Evolutionary conservation across 2,888 invertebrate species (phyloP), one percentile per base, ranked within the genome.

Genomic region (Hipparchia semele): DNA sequence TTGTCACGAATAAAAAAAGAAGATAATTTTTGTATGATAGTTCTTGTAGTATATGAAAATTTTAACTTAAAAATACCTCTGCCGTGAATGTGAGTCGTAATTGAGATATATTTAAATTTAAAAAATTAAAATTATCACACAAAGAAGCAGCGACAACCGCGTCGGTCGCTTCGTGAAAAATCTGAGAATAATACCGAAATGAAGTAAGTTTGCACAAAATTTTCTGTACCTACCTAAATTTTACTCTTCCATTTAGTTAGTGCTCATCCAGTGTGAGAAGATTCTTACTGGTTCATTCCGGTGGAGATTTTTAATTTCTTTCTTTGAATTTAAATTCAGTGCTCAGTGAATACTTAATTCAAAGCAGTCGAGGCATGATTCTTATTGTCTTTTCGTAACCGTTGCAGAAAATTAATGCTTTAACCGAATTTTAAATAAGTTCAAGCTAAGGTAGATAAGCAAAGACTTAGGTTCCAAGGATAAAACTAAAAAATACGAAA

Each of bases 291-390:
- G 85, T 87, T 84, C 82, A 86, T 88, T 83, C 82, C 80, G 77
- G 79, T 79, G 82, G 80, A 80, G 83, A 80, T 85, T 89, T 90
- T 90, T 89, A 87, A 90, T 90, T 90, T 88, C 80, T 86, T 84
- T 85, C 82, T 84, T 85, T 80, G 81, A 87, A 87, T 87, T 87
- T 84, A 85, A 84, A 85, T 84, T 81, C 84, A 83, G 84, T 79
- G 83, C 86, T 82, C 82, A 77, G 81, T 82, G 86, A 86, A 86
- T 86, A 84, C 81, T 81, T 83, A 87, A 85, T 82, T 73, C 66
- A 58, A 64, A 72, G 65, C 61, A 68, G 33, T 74, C 58, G 58
- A 68, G 62, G 56, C 70, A 73, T 69, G 65, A 73, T 73, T 70
- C 66, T 54, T 69, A 73, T 68, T 73, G 72, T 70, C 65, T 54